These are phyloP conservation scores for Leucoma salicis DNA, from an alignment of 2,888 invertebrate species.

Conservation along the genomic window DNA sequence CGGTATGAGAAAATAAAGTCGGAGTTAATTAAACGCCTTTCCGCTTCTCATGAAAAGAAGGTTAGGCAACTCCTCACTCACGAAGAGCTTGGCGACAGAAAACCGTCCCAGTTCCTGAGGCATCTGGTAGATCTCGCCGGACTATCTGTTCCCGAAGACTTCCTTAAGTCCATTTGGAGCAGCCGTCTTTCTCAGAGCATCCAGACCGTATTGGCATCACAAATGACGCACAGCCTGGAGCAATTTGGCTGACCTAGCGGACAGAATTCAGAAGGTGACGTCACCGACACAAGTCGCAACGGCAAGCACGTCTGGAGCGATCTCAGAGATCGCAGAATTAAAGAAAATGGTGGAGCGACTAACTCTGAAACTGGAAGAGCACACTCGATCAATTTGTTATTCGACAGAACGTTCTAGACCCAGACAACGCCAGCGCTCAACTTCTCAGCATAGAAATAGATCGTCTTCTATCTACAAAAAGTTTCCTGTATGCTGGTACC, in stretches of 20 bases:
- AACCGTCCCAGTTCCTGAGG: constrained; percentile 2
- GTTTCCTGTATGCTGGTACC: neutral
- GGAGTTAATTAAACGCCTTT: neutral
- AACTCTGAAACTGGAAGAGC: neutral
- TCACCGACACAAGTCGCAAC: neutral
- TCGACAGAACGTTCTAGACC: neutral
- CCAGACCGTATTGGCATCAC: neutral
- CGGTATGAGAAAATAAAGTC: no score
- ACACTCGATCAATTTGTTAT: neutral
- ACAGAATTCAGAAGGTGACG: neutral
- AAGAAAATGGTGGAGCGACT: neutral
- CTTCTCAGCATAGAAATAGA: neutral
- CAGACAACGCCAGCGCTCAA: neutral
- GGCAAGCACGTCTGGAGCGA: neutral
- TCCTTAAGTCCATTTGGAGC: neutral
- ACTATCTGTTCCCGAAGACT: neutral
- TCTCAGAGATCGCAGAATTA: neutral
- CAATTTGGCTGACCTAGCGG: neutral
- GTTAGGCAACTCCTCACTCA: neutral
- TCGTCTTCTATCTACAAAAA: neutral
- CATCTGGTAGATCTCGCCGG: constrained; percentile 2
- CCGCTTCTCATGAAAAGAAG: neutral
- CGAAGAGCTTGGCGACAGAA: neutral
- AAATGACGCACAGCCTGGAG: neutral
- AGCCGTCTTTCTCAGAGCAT: constrained; percentile 1